Evolutionary conservation across 2,888 invertebrate genomes (phyloP), one percentile per base, ranked within the genome.

Genomic region (Scelioninae gen. 2): DNA sequence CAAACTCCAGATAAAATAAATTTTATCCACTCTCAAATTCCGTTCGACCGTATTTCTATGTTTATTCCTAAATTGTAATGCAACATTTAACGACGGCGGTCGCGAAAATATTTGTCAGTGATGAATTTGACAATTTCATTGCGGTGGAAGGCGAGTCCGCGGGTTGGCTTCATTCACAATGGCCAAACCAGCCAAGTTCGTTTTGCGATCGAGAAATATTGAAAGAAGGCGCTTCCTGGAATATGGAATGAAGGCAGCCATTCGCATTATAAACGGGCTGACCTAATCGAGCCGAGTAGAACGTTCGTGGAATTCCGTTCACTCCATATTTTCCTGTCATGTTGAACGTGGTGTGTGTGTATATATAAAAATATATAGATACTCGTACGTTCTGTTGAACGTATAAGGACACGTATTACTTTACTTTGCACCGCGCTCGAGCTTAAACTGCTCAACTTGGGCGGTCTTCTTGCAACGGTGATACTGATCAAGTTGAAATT

Each of bases 201-300:
- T 60, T 65, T 68, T 68, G 72, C 58, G 64, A 74, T 75, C 71
- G 45, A 76, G 75, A 81, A 82, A 81, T 82, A 83, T 83, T 78
- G 82, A 81, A 79, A 81, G 80, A 75, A 73, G 72, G 77, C 77
- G 79, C 80, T 78, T 80, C 79, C 78, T 79, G 80, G 84, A 85
- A 84, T 84, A 84, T 81, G 74, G 79, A 84, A 84, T 81, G 79
- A 75, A 82, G 79, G 76, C 67, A 73, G 61, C 73, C 70, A 58
- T 64, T 71, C 76, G 78, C 80, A 80, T 82, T 82, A 81, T 80
- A 81, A 80, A 80, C 80, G 81, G 77, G 77, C 80, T 77, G 80
- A 81, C 83, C 82, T 83, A 84, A 85, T 84, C 84, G 84, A 82
- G 83, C 78, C 80, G 80, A 81, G 82, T 80, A 80, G 81, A 81